phyloP scores from a whole-genome alignment of 1,140 invertebrate species.

The Hetaerina americana region DNA sequence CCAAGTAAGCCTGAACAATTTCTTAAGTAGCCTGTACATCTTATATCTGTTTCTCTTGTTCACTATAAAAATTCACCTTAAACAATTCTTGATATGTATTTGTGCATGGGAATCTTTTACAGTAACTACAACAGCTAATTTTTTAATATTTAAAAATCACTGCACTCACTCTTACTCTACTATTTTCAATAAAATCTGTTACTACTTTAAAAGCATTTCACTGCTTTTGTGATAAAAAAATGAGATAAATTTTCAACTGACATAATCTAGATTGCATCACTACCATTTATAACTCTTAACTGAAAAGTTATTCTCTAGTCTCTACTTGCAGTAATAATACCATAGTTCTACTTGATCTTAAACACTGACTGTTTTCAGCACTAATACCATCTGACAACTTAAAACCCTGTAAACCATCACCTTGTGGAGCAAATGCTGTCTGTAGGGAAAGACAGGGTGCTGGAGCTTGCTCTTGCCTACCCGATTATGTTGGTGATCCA shows the following conservation, averaged over 20 bases:
- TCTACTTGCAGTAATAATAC: no score
- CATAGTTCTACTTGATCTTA: no score
- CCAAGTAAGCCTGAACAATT: slow-evolving; percentile 10
- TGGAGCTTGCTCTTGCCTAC: slow-evolving; percentile 41
- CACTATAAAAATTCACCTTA: slow-evolving; percentile 12
- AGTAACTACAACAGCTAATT: slow-evolving; percentile 12
- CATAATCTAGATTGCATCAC: no score
- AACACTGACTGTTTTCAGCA: no score
- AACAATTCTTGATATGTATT: slow-evolving; percentile 13
- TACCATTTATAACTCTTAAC: no score
- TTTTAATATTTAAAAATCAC: slow-evolving; percentile 13
- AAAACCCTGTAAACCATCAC: slow-evolving; percentile 31
- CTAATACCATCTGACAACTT: slow-evolving; percentile 1
- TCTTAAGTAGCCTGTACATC: slow-evolving; percentile 10
- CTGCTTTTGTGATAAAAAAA: no score
- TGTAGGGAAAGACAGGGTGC: slow-evolving; percentile 33
- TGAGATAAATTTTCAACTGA: no score
- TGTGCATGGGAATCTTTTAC: slow-evolving; percentile 11
- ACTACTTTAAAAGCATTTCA: no score
- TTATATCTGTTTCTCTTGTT: slow-evolving; percentile 17
- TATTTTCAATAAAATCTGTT: no score
- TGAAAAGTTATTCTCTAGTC: no score
- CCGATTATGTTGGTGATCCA: slow-evolving; percentile 36
- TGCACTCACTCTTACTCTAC: no score
- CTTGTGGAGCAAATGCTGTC: slow-evolving; percentile 36